A percentile compares a stretch with the other conserved stretches of the same genome.
These are phyloP conservation scores for Colinus virginianus DNA, from an alignment of 2,113 vertebrate species.

Conservation along the genomic window DNA sequence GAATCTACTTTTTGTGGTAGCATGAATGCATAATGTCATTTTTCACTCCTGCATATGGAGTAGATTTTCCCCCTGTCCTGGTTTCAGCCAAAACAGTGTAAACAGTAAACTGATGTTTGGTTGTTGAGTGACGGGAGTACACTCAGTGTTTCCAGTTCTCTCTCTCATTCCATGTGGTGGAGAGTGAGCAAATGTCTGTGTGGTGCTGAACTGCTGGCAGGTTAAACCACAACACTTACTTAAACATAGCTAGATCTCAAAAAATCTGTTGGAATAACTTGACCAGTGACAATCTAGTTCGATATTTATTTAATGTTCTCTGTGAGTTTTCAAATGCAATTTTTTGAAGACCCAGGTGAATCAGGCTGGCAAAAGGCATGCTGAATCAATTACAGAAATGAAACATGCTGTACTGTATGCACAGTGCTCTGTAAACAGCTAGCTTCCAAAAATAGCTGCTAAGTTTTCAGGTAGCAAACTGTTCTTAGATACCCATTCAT, in stretches of 20 bases:
- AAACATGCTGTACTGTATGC: background rate
- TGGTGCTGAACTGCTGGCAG: too few species aligned
- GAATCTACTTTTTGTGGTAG: background rate
- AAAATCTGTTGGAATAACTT: slow-evolving; percentile 14
- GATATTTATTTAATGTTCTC: slow-evolving; percentile 8
- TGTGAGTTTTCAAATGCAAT: background rate
- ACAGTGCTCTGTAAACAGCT: background rate
- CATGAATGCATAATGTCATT: background rate
- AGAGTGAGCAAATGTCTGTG: too few species aligned
- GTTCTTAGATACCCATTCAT: background rate
- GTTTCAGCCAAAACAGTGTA: too few species aligned
- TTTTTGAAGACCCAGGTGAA: background rate
- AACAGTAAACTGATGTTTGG: too few species aligned
- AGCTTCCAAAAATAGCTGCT: background rate
- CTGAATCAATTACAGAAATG: slow-evolving; percentile 12
- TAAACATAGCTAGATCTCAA: background rate
- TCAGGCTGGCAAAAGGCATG: background rate
- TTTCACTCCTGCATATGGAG: background rate
- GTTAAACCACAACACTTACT: background rate
- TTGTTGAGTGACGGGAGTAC: too few species aligned
- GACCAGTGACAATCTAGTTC: background rate
- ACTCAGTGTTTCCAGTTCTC: too few species aligned
- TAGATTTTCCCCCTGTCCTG: background rate
- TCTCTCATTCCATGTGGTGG: too few species aligned
- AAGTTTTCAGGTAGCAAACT: background rate